Percentiles rank a stretch among this genome's conserved stretches.
Conservation (phyloP, 1,140 invertebrate genomes). For the Maniola jurtina region DNA sequence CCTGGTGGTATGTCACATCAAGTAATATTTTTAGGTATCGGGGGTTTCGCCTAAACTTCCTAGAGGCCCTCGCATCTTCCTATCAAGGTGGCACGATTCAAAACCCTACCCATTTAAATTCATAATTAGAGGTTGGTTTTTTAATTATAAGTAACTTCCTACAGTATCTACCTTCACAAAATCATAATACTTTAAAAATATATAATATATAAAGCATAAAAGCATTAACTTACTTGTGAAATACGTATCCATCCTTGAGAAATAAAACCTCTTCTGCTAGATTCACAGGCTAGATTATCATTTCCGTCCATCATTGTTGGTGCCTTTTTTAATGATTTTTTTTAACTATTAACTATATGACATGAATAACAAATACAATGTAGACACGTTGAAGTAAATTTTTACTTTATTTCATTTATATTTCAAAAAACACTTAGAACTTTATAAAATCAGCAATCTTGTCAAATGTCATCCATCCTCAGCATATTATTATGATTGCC, state of each 20-base stretch:
- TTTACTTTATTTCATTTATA: not conserved
- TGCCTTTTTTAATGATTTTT: conserved; percentile 13
- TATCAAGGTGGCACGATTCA: too few species aligned
- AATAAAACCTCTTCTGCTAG: conserved; percentile 74
- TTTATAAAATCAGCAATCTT: conserved; percentile 1
- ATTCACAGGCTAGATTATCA: conserved; percentile 72
- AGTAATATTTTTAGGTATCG: too few species aligned
- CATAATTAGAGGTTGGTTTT: too few species aligned
- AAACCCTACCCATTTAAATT: too few species aligned
- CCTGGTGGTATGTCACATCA: too few species aligned
- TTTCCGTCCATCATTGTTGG: conserved; percentile 79
- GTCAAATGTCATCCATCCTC: conserved; percentile 13
- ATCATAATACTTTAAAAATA: not conserved
- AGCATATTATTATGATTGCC: conserved; percentile 19
- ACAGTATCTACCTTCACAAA: too few species aligned
- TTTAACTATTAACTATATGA: conserved; percentile 10
- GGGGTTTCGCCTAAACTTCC: too few species aligned
- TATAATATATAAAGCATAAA: not conserved
- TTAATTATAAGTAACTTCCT: too few species aligned
- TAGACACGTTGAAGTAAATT: not conserved
- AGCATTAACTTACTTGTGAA: conserved; percentile 73
- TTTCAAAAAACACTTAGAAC: conserved; percentile 2
- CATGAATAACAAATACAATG: conserved; percentile 12
- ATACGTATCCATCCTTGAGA: conserved; percentile 80
- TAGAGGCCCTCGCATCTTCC: too few species aligned